Evolutionary conservation across 2,888 invertebrate species (phyloP).

Genomic region (Himalopsyche kuldschensis): DNA sequence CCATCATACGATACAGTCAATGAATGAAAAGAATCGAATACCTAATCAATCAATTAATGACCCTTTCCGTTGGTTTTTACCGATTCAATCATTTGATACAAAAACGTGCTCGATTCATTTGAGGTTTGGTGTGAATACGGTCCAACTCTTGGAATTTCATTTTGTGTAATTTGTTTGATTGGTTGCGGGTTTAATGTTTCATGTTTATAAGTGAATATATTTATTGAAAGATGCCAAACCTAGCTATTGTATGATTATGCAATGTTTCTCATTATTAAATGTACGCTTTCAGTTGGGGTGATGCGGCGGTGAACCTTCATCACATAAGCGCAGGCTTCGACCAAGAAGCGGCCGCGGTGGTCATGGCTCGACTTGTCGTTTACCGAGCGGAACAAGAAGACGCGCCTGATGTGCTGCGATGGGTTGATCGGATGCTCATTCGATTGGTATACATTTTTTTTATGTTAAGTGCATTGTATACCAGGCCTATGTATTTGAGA

Average conservation of each 20-base stretch:
- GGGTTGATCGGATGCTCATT: slow-evolving; percentile 98
- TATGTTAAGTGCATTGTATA: background rate
- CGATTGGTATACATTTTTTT: slow-evolving; percentile 67
- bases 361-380: slow-evolving; percentile 96
- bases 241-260: background rate
- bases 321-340: slow-evolving; percentile 95
- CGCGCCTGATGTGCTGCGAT: slow-evolving; percentile 95
- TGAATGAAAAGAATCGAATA: background rate
- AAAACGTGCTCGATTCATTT: too few species aligned
- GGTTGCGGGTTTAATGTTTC: too few species aligned
- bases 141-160: too few species aligned
- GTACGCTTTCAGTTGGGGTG: slow-evolving; percentile 78
- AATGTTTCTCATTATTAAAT: background rate
- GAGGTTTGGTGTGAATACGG: too few species aligned
- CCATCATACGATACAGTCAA: background rate
- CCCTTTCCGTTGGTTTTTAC: too few species aligned
- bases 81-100: too few species aligned
- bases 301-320: slow-evolving; percentile 84
- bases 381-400: slow-evolving; percentile 94
- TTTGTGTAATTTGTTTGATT: too few species aligned
- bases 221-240: too few species aligned
- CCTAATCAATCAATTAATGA: too few species aligned
- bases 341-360: slow-evolving; percentile 96
- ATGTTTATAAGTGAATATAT: too few species aligned
- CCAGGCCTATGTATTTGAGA: background rate